These are phyloP conservation scores for Drosophila infuscata DNA, from an alignment of 2,888 invertebrate species.

Conservation along the genomic window DNA sequence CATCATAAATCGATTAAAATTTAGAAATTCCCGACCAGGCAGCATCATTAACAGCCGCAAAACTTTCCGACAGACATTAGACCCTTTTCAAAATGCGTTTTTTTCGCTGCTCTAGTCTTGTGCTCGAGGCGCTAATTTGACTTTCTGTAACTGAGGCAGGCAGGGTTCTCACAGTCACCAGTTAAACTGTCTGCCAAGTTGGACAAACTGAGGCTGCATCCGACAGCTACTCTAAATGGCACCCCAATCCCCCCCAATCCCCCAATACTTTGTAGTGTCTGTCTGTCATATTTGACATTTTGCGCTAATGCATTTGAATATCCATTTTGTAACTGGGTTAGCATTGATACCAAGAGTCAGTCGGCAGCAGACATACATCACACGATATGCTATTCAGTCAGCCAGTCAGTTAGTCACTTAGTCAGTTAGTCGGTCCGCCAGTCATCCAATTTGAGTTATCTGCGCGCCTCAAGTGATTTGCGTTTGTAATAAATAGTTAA, in stretches of 20 bases:
- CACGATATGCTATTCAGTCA: slow-evolving; percentile 2
- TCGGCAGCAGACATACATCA: slow-evolving; percentile 6
- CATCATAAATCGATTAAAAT: slow-evolving; percentile 79
- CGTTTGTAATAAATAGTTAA: slow-evolving; percentile 72
- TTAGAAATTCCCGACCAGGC: slow-evolving; percentile 45
- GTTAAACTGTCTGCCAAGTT: slow-evolving; percentile 35
- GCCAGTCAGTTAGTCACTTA: slow-evolving; percentile 13
- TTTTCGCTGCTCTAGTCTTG: background rate
- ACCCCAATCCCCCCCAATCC: slow-evolving; percentile 3
- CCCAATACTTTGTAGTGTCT: slow-evolving; percentile 46
- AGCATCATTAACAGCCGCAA: slow-evolving; percentile 74
- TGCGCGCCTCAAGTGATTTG: slow-evolving; percentile 56
- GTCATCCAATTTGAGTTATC: slow-evolving; percentile 5
- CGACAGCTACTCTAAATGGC: slow-evolving; percentile 50
- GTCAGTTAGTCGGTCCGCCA: slow-evolving; percentile 4
- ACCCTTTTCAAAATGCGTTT: slow-evolving; percentile 65
- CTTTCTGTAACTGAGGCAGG: slow-evolving; percentile 46
- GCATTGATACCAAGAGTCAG: slow-evolving; percentile 21
- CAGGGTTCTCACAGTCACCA: background rate
- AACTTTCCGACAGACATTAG: slow-evolving; percentile 76
- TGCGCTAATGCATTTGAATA: slow-evolving; percentile 77
- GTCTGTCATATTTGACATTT: slow-evolving; percentile 78
- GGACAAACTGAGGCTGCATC: slow-evolving; percentile 42
- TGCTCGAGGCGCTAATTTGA: slow-evolving; percentile 74
- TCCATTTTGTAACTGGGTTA: slow-evolving; percentile 52